Conservation (phyloP, 1,140 invertebrate species). For the Ditylenchus dipsaci region DNA sequence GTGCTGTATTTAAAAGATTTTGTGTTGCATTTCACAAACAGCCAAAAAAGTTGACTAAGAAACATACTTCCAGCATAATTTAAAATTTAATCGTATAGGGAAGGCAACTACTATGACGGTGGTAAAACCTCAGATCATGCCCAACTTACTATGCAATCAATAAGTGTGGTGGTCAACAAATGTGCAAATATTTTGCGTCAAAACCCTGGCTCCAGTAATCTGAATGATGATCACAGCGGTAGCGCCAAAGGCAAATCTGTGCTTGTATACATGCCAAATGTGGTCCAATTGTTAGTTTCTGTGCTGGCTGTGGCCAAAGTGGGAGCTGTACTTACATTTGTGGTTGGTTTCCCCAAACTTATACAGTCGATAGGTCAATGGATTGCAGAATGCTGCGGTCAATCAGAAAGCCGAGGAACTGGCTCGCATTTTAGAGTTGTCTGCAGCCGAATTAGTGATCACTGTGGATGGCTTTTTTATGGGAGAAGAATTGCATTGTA, state of each 20-base stretch:
- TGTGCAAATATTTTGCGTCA: conserved; percentile 8
- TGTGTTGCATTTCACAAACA: too few species aligned
- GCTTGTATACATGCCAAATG: conserved; percentile 12
- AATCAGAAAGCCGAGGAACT: conserved; percentile 6
- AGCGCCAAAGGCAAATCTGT: background rate
- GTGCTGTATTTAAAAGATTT: too few species aligned
- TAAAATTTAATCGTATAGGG: conserved; percentile 4
- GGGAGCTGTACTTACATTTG: conserved; percentile 20
- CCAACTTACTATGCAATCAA: conserved; percentile 2
- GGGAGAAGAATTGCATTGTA: conserved; percentile 3
- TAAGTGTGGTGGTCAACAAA: conserved; percentile 13
- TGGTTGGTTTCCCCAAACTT: background rate
- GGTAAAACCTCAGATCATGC: conserved; percentile 9
- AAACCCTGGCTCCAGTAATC: background rate
- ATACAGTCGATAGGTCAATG: background rate
- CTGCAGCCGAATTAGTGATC: conserved; percentile 13
- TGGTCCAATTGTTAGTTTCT: conserved; percentile 13
- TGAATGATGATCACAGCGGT: background rate
- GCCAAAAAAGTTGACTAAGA: too few species aligned
- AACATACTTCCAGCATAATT: too few species aligned
- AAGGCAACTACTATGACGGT: conserved; percentile 17
- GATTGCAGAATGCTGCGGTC: conserved; percentile 6
- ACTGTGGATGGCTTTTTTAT: conserved; percentile 19
- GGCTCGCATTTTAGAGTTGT: conserved; percentile 7
- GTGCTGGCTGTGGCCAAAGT: conserved; percentile 11